Percentiles rank a stretch among this genome's conserved stretches.
These are phyloP conservation scores for Digitonthophagus gazella DNA, from an alignment of 2,888 invertebrate species.

Conservation along the genomic window DNA sequence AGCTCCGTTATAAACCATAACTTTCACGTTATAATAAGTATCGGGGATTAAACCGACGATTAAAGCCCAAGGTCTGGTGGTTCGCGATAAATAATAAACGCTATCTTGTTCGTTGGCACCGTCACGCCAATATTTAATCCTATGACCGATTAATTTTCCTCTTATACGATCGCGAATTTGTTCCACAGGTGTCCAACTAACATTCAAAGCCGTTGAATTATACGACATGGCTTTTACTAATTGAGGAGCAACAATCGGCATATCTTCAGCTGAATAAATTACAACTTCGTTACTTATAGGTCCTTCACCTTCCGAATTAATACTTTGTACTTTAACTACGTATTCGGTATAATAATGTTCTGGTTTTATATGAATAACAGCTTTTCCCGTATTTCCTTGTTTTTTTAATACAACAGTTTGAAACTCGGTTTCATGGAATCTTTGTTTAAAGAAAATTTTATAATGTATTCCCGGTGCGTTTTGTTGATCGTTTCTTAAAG, in stretches of 20 bases:
- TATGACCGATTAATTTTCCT: conserved; percentile 89
- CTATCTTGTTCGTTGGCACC: conserved; percentile 72
- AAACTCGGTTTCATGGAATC: conserved; percentile 71
- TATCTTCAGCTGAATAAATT: conserved; percentile 86
- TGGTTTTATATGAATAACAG: conserved; percentile 72
- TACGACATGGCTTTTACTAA: conserved; percentile 73
- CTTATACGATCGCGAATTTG: conserved; percentile 79
- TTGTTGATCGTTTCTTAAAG: conserved; percentile 73
- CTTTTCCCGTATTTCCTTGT: conserved; percentile 73
- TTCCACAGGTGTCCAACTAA: conserved; percentile 86
- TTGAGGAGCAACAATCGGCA: conserved; percentile 89
- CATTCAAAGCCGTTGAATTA: conserved; percentile 91
- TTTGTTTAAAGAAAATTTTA: conserved; percentile 83
- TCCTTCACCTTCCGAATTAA: conserved; percentile 76
- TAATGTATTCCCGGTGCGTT: conserved; percentile 89
- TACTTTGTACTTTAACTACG: conserved; percentile 75
- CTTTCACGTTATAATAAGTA: conserved; percentile 88
- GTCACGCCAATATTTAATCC: conserved; percentile 90
- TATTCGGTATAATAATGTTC: conserved; percentile 80
- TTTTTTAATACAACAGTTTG: conserved; percentile 69
- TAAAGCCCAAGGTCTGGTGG: conserved; percentile 79
- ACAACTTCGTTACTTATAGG: conserved; percentile 74
- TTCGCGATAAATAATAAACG: conserved; percentile 82
- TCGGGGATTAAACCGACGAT: conserved; percentile 92
- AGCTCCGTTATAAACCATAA: conserved; percentile 94